phyloP scores from a whole-genome alignment of 2,113 vertebrate genomes.

The Calidris pugnax region DNA sequence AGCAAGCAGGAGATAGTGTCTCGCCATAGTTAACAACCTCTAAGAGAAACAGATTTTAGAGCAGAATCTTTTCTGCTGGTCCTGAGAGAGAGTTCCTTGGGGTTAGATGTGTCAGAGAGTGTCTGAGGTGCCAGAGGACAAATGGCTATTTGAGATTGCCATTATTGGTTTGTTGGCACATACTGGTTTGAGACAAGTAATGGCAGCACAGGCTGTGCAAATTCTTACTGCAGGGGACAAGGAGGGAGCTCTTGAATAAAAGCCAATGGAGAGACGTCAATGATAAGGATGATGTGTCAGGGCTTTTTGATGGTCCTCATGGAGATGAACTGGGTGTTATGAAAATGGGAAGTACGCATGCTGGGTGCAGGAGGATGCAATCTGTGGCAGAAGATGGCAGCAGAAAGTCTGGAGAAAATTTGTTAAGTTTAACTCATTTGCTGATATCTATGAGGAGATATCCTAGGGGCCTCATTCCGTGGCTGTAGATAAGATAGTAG shows the following conservation, averaged over 20 bases:
- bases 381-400: not conserved
- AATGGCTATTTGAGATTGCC: not conserved
- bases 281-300: not conserved
- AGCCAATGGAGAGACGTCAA: not conserved
- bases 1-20: not conserved
- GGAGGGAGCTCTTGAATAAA: not conserved
- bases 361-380: not conserved
- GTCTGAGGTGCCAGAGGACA: not conserved
- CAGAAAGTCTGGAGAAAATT: not conserved
- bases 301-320: not conserved
- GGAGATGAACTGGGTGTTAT: not conserved
- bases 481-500: not conserved
- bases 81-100: not conserved
- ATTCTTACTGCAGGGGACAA: not conserved
- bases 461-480: not conserved
- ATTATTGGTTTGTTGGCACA: not conserved
- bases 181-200: not conserved
- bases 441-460: not conserved
- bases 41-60: not conserved
- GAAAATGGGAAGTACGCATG: not conserved
- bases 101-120: not conserved
- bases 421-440: not conserved
- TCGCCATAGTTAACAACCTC: not conserved
- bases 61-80: not conserved
- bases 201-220: rapidly evolving